Conservation (phyloP, 2,797 vertebrate genomes). For the Varecia variegata region DNA sequence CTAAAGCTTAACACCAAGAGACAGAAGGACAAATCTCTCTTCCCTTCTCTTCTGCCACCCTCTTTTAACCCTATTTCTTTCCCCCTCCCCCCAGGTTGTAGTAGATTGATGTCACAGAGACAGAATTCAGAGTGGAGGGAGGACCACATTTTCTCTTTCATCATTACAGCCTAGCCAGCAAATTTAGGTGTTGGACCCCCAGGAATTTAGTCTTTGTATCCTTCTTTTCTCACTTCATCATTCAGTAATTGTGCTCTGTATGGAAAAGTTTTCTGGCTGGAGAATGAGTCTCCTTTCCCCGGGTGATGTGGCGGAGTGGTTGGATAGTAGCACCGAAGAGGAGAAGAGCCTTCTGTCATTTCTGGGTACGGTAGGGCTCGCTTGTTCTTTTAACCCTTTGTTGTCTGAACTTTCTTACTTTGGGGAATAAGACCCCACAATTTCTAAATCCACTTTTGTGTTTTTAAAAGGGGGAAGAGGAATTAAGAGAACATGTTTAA, state of each 20-base stretch:
- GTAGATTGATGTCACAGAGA: conserved; percentile 72
- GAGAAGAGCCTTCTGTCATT: conserved; percentile 89
- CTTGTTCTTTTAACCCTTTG: conserved; percentile 76
- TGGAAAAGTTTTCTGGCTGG: conserved; percentile 89
- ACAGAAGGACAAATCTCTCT: conserved; percentile 72
- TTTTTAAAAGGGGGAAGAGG: conserved; percentile 28
- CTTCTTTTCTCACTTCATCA: conserved; percentile 72
- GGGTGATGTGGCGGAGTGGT: conserved; percentile 86
- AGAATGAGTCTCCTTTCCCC: conserved; percentile 89
- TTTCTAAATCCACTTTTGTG: conserved; percentile 56
- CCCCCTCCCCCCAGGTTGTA: conserved; percentile 62
- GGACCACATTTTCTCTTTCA: conserved; percentile 71
- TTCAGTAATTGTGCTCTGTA: conserved; percentile 82
- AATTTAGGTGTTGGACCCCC: conserved; percentile 80
- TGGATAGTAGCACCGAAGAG: conserved; percentile 90
- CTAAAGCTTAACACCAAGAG: conserved; percentile 78
- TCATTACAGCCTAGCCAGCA: conserved; percentile 73
- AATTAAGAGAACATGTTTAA: conserved; percentile 48
- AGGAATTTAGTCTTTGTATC: conserved; percentile 76
- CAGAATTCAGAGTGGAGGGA: conserved; percentile 74
- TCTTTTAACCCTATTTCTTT: conserved; percentile 69
- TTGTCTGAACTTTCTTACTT: conserved; percentile 69
- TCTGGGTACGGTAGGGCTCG: conserved; percentile 88
- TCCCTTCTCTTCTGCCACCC: conserved; percentile 47
- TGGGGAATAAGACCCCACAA: conserved; percentile 34